Percentiles rank a stretch among this genome's conserved stretches.
phyloP scores from a whole-genome alignment of 2,888 invertebrate species.

The Acronicta psi region DNA sequence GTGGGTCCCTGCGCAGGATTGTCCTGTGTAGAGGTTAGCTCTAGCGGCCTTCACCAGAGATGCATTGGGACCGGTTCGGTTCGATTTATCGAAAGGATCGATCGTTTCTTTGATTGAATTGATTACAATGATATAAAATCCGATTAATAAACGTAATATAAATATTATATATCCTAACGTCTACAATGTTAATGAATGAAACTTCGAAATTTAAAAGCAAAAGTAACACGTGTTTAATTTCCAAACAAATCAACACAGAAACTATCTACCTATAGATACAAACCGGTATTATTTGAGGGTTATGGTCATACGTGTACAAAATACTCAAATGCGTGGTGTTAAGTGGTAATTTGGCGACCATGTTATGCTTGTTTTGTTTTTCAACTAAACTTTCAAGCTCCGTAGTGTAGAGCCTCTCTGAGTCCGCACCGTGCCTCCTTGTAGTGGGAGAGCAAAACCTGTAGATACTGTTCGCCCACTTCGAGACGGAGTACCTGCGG shows the following conservation, averaged over 20 bases:
- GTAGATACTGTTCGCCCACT: constrained; percentile 86
- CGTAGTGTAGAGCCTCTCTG: constrained; percentile 77
- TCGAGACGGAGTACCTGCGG: constrained; percentile 84
- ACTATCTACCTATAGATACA: constrained; percentile 13
- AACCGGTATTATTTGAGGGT: constrained; percentile 54
- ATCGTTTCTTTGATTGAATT: constrained; percentile 57
- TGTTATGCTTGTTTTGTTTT: constrained; percentile 77
- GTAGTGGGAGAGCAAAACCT: constrained; percentile 89
- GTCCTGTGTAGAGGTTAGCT: constrained; percentile 81
- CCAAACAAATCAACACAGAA: constrained; percentile 43
- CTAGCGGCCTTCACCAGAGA: constrained; percentile 87
- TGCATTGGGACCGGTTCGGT: constrained; percentile 81
- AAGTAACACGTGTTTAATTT: constrained; percentile 54
- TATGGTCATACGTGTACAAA: constrained; percentile 44
- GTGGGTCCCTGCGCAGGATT: constrained; percentile 79
- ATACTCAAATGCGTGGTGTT: constrained; percentile 35
- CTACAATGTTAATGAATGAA: constrained; percentile 29
- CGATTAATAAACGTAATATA: constrained; percentile 2
- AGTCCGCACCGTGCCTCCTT: constrained; percentile 85
- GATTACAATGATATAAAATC: constrained; percentile 1
- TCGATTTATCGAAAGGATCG: constrained; percentile 70
- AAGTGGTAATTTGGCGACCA: constrained; percentile 64
- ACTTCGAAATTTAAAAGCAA: constrained; percentile 44
- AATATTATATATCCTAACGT: constrained; percentile 3
- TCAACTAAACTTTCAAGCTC: constrained; percentile 84